Percentiles rank a stretch among this genome's conserved stretches.
These are phyloP conservation scores for Clarias pachynema DNA, from an alignment of 2,797 vertebrate genomes.

Conservation along the genomic window DNA sequence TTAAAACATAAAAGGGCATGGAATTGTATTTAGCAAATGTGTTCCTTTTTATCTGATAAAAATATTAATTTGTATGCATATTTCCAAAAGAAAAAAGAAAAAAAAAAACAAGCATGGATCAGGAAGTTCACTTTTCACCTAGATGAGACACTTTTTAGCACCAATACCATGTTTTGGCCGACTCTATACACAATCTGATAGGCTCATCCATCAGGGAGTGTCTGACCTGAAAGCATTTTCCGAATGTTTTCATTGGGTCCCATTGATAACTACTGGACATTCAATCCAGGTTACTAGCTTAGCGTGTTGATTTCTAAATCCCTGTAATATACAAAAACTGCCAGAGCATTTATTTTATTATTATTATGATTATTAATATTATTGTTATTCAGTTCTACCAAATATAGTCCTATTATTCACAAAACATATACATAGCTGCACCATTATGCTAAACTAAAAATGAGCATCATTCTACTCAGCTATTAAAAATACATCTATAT, in stretches of 20 bases:
- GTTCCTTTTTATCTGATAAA: no score
- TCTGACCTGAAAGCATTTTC: background rate
- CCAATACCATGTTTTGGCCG: no score
- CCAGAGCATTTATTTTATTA: conserved; percentile 10
- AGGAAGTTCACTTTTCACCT: no score
- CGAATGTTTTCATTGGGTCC: conserved; percentile 21
- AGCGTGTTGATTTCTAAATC: conserved; percentile 9
- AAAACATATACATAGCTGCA: conserved; percentile 38
- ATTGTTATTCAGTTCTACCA: background rate
- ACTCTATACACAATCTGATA: background rate
- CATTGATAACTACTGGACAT: background rate
- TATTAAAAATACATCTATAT: background rate
- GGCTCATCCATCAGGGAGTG: background rate
- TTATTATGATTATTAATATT: background rate
- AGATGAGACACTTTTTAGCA: no score
- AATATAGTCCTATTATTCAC: conserved; percentile 26
- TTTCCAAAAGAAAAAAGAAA: no score
- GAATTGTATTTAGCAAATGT: no score
- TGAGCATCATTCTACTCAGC: conserved; percentile 3
- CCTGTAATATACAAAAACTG: conserved; percentile 2
- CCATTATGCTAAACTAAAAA: conserved; percentile 27
- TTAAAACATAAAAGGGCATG: no score
- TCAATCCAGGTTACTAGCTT: background rate
- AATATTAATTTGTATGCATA: no score
- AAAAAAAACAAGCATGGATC: no score